A percentile compares a stretch with the other conserved stretches of the same genome.
phyloP scores from a whole-genome alignment of 2,888 invertebrate species.

The Scaeva pyrastri region DNA sequence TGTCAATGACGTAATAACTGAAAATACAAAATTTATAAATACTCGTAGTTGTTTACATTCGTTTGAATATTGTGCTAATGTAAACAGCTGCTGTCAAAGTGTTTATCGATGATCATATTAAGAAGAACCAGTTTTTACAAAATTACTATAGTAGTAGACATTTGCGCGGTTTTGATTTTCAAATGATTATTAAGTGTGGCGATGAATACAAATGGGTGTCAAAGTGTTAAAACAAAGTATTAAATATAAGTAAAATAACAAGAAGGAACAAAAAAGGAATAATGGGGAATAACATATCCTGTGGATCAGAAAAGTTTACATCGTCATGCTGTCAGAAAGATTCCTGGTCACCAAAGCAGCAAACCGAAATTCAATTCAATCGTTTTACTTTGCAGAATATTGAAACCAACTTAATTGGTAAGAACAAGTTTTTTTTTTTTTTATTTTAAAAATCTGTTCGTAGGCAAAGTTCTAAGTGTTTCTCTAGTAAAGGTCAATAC shows the following conservation, averaged over 20 bases:
- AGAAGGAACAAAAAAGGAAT: background rate
- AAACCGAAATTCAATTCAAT: conserved; percentile 31
- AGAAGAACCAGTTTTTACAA: conserved; percentile 42
- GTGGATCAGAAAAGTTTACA: conserved; percentile 24
- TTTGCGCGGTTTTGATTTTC: background rate
- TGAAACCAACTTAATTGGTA: conserved; percentile 55
- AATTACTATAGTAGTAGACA: background rate
- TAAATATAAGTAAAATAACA: background rate
- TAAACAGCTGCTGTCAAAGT: conserved; percentile 53
- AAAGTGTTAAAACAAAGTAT: background rate
- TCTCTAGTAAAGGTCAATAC: no score
- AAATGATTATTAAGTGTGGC: background rate
- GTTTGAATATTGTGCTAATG: conserved; percentile 8
- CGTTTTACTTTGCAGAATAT: conserved; percentile 23
- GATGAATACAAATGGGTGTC: background rate
- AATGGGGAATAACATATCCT: conserved; percentile 61
- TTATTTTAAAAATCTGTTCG: background rate
- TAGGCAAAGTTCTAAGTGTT: background rate
- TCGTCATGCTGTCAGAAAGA: conserved; percentile 41
- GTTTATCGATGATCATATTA: background rate
- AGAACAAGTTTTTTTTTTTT: conserved; percentile 21
- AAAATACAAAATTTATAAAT: conserved; percentile 62
- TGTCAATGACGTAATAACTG: conserved; percentile 55
- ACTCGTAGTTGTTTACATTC: conserved; percentile 62
- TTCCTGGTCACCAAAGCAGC: conserved; percentile 60